phyloP scores from a whole-genome alignment of 2,888 invertebrate genomes.

The Automeris io region DNA sequence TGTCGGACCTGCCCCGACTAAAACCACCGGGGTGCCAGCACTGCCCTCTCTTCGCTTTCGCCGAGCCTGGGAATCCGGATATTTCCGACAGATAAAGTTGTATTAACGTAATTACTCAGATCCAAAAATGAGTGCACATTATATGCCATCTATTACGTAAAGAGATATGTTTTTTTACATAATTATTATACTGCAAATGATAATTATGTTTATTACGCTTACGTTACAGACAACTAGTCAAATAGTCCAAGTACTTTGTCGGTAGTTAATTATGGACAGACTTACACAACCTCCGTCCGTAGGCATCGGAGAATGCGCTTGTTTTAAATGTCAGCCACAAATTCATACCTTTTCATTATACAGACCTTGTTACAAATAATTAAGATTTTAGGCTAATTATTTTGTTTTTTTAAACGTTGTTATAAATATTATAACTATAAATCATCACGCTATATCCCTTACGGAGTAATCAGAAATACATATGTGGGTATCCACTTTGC shows the following conservation, averaged over 20 bases:
- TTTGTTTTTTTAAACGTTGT: not conserved
- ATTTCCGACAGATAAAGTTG: too few relatives aligned
- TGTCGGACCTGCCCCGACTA: too few relatives aligned
- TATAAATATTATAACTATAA: not conserved
- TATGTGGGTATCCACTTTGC: too few relatives aligned
- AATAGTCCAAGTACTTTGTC: constrained; percentile 36
- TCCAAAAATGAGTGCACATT: not conserved
- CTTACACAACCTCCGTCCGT: not conserved
- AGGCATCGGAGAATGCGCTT: not conserved
- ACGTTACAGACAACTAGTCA: constrained; percentile 36
- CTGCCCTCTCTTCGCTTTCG: too few relatives aligned
- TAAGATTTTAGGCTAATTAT: not conserved
- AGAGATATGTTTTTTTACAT: constrained; percentile 14
- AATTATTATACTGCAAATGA: constrained; percentile 16
- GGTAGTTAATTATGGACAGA: constrained; percentile 12
- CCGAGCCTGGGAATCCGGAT: too few relatives aligned
- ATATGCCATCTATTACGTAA: not conserved
- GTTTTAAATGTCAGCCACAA: not conserved
- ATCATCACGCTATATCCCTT: too few relatives aligned
- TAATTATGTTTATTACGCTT: constrained; percentile 5
- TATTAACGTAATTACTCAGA: too few relatives aligned
- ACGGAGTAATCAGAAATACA: too few relatives aligned
- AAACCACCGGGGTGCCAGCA: too few relatives aligned
- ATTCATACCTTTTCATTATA: not conserved
- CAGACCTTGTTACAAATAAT: not conserved